Conservation (phyloP, 2,888 invertebrate species). For the Himalopsyche kuldschensis region DNA sequence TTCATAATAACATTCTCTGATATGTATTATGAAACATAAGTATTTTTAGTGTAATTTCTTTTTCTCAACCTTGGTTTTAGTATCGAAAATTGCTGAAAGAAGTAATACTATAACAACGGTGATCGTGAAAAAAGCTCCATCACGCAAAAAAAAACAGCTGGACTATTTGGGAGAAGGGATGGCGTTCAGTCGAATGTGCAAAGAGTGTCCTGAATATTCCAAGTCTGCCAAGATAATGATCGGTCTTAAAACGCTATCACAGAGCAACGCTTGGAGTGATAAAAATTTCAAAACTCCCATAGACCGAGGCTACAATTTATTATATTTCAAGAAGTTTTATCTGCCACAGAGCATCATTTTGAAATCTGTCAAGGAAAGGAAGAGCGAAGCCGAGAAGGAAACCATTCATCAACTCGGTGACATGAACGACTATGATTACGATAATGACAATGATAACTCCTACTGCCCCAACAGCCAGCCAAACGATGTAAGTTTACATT, state of each 20-base stretch:
- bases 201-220: conserved; percentile 47
- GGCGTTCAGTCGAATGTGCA: conserved; percentile 43
- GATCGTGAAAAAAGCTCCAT: conserved; percentile 26
- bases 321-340: conserved; percentile 45
- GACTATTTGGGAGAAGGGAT: conserved; percentile 52
- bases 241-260: conserved; percentile 55
- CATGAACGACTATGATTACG: conserved; percentile 52
- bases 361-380: conserved; percentile 41
- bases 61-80: conserved; percentile 12
- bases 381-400: conserved; percentile 19
- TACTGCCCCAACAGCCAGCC: conserved; percentile 49
- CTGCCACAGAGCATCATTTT: conserved; percentile 50
- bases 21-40: neutral
- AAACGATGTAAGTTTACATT: conserved; percentile 25
- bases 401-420: conserved; percentile 44
- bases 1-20: neutral
- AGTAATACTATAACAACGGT: conserved; percentile 25
- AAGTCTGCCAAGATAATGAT: conserved; percentile 56
- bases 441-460: conserved; percentile 57
- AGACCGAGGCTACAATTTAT: conserved; percentile 42
- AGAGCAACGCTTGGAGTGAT: conserved; percentile 57
- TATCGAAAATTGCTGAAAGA: conserved; percentile 25
- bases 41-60: neutral
- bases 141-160: conserved; percentile 50
- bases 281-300: conserved; percentile 56